These are phyloP conservation scores for Labeo rohita DNA, from an alignment of 2,113 vertebrate species.

Conservation along the genomic window DNA sequence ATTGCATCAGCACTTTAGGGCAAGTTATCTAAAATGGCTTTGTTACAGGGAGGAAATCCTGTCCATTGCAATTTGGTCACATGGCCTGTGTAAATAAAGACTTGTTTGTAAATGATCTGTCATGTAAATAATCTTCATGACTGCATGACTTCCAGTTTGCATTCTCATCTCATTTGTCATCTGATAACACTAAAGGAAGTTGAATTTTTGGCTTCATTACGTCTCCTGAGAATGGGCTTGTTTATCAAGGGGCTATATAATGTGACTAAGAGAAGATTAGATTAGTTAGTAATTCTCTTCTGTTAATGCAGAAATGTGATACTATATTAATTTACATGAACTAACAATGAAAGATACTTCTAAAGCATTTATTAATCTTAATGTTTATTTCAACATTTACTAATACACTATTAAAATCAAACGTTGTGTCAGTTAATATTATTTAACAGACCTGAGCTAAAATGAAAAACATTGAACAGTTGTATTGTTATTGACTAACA, in stretches of 20 bases:
- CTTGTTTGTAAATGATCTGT: background rate
- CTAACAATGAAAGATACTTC: background rate
- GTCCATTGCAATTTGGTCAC: background rate
- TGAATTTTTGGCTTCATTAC: background rate
- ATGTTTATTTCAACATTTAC: too few relatives aligned
- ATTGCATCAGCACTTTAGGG: background rate
- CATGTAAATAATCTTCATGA: background rate
- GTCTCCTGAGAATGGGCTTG: background rate
- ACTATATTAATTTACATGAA: background rate
- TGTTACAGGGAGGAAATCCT: conserved; percentile 5
- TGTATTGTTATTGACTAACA: too few relatives aligned
- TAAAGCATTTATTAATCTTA: too few relatives aligned
- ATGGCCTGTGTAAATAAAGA: background rate
- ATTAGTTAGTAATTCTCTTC: background rate
- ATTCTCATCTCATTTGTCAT: background rate
- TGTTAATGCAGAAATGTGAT: background rate
- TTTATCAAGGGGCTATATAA: background rate
- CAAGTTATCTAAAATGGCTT: background rate
- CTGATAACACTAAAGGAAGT: background rate
- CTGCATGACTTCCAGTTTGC: background rate
- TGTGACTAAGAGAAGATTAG: background rate
- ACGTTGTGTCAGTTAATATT: too few relatives aligned
- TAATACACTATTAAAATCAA: too few relatives aligned
- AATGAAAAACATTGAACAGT: too few relatives aligned
- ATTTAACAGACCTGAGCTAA: too few relatives aligned